Evolutionary conservation across 2,888 invertebrate species (phyloP).

Genomic region (Tiliacea aurago): DNA sequence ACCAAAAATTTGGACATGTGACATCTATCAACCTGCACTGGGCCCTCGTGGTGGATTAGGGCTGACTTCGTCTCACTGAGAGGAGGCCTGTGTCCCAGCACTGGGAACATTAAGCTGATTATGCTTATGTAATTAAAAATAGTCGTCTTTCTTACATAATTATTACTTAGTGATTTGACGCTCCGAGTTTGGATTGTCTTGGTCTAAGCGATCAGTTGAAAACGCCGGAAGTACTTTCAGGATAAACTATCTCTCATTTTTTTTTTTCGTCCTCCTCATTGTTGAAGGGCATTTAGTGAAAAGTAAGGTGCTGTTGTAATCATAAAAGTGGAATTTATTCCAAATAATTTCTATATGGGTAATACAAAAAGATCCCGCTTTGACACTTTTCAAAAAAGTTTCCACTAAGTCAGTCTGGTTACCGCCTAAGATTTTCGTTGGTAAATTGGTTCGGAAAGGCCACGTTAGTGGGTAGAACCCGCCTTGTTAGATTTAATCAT

Average conservation of each 20-base stretch:
- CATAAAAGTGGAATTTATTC: too few species aligned
- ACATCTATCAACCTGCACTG: too few species aligned
- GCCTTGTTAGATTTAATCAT: slow-evolving; percentile 50
- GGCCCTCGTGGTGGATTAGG: too few species aligned
- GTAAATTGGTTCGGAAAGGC: slow-evolving; percentile 48
- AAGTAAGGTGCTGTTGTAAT: too few species aligned
- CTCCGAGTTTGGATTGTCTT: background rate
- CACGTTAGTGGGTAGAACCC: slow-evolving; percentile 39
- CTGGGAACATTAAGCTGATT: too few species aligned
- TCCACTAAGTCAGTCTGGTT: background rate
- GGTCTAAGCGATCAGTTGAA: background rate
- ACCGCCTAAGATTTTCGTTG: slow-evolving; percentile 37
- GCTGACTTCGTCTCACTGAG: too few species aligned
- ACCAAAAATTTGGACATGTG: too few species aligned
- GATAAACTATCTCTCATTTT: background rate
- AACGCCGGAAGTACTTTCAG: background rate
- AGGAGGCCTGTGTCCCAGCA: too few species aligned
- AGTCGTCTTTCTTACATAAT: background rate
- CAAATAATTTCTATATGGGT: background rate
- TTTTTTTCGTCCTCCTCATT: background rate
- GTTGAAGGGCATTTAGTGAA: background rate
- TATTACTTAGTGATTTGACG: background rate
- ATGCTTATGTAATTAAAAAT: too few species aligned
- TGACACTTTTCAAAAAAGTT: background rate
- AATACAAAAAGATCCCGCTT: background rate